Evolutionary conservation across 2,113 vertebrate genomes (phyloP).

Genomic region (Sander lucioperca): DNA sequence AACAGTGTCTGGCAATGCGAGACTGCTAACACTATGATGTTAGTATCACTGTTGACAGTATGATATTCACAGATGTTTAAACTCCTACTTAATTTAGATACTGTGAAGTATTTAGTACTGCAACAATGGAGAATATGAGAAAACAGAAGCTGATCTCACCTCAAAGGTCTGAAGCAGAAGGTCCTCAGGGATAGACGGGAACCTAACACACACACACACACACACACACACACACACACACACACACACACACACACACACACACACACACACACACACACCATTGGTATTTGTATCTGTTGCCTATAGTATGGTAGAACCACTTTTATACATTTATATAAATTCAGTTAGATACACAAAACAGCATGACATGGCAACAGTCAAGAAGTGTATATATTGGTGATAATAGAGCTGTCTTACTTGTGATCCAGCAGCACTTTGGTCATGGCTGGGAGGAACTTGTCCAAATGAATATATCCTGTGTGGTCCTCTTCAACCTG

Average conservation of each 20-base stretch:
- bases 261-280: slow-evolving; percentile 31
- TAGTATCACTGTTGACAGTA: background rate
- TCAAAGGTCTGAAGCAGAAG: slow-evolving; percentile 92
- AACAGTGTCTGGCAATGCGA: too few species aligned
- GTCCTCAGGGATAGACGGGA: slow-evolving; percentile 89
- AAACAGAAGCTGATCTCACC: slow-evolving; percentile 77
- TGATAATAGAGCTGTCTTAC: slow-evolving; percentile 71
- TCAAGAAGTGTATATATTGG: background rate
- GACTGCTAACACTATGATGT: background rate
- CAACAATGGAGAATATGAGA: background rate
- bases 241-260: too few species aligned
- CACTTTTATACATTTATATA: background rate
- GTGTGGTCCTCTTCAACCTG: slow-evolving; percentile 92
- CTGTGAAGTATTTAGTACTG: background rate
- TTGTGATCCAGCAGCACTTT: slow-evolving; percentile 87
- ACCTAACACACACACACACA: slow-evolving; percentile 79
- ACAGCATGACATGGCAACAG: background rate
- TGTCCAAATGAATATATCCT: slow-evolving; percentile 88
- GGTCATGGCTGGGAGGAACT: slow-evolving; percentile 93
- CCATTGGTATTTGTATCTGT: background rate
- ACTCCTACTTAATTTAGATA: background rate
- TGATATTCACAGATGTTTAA: background rate
- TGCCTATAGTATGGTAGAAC: background rate
- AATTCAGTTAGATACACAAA: background rate
- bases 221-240: slow-evolving; percentile 16